Evolutionary conservation across 2,113 vertebrate genomes (phyloP).

Genomic region (Meriones unguiculatus): DNA sequence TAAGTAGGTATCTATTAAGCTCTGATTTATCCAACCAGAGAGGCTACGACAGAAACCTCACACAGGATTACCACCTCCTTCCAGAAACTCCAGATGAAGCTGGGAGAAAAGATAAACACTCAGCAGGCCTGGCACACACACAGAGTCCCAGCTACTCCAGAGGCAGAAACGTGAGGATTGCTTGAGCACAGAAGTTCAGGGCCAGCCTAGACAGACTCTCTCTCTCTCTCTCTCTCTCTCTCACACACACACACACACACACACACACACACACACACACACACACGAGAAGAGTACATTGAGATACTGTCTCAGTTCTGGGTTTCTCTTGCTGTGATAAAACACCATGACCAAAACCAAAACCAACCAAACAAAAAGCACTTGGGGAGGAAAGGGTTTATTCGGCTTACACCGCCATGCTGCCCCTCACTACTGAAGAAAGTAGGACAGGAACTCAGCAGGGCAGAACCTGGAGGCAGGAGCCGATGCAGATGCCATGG

Average conservation of each 20-base stretch:
- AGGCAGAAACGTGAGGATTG: too few species aligned
- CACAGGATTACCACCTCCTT: neutral
- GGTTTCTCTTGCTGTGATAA: neutral
- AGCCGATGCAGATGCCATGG: neutral
- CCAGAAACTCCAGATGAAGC: neutral
- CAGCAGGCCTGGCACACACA: neutral
- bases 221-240: neutral
- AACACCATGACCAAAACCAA: neutral
- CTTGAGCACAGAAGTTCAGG: neutral
- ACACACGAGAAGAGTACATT: neutral
- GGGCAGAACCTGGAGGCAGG: neutral
- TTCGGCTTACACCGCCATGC: neutral
- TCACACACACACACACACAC: neutral
- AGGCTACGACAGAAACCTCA: fast-evolving
- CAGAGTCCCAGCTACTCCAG: neutral
- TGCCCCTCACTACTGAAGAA: neutral
- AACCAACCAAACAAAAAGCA: too few species aligned
- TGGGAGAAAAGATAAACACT: neutral
- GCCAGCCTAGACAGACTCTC: neutral
- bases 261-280: neutral
- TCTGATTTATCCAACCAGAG: neutral
- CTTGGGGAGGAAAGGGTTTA: neutral
- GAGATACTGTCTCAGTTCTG: neutral
- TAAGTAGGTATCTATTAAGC: too few species aligned
- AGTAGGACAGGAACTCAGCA: neutral